phyloP scores from a whole-genome alignment of 2,113 vertebrate species.

The Rallus limicola region DNA sequence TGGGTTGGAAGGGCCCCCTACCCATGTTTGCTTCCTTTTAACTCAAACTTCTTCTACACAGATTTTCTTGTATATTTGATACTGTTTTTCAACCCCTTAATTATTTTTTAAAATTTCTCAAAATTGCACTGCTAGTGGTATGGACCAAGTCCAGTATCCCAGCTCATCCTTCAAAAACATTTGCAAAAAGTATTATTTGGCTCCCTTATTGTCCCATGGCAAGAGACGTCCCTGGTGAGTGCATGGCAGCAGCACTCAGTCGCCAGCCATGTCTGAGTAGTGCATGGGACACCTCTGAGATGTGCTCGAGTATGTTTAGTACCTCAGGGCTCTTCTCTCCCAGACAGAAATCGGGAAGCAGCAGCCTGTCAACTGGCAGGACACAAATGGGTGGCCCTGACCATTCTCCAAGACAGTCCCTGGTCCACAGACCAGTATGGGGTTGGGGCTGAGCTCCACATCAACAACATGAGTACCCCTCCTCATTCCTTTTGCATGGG shows the following conservation, averaged over 20 bases:
- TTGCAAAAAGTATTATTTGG: background rate
- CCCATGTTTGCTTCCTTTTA: background rate
- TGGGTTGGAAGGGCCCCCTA: too few species aligned
- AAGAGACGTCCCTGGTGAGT: background rate
- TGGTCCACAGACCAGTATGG: rapidly evolving
- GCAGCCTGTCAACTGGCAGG: background rate
- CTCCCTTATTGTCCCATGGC: background rate
- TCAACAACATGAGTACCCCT: background rate
- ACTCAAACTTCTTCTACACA: background rate
- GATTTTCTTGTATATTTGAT: background rate
- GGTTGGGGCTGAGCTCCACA: background rate
- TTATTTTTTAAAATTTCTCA: background rate
- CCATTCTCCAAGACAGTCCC: background rate
- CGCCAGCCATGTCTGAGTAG: background rate
- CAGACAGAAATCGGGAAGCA: background rate
- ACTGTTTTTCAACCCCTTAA: background rate
- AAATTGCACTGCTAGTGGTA: background rate
- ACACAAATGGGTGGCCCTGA: background rate
- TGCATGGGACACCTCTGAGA: rapidly evolving
- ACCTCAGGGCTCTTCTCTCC: background rate
- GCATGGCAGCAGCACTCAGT: background rate
- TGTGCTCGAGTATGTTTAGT: background rate
- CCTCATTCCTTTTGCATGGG: background rate
- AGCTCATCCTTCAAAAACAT: background rate
- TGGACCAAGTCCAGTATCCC: background rate